phyloP scores from a whole-genome alignment of 2,113 vertebrate genomes.

The Chaenogobius annularis region DNA sequence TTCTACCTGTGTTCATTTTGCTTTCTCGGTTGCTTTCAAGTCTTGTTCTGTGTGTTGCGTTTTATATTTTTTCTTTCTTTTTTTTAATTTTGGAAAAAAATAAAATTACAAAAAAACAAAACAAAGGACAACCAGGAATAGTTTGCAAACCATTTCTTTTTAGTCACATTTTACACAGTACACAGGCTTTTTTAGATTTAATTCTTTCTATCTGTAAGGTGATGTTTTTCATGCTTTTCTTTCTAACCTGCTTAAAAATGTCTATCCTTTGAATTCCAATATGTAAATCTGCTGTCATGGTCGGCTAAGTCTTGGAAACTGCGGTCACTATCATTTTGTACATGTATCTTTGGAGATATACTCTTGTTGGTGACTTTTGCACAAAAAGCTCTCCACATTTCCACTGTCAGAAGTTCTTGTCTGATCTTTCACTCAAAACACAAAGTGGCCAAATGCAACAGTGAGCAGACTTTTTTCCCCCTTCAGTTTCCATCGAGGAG shows the following conservation, averaged over 20 bases:
- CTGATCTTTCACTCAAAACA: slow-evolving; percentile 59
- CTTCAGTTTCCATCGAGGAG: slow-evolving; percentile 48
- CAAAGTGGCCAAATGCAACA: slow-evolving; percentile 65
- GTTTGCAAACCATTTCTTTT: neutral
- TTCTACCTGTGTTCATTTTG: too few species aligned
- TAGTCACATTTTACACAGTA: neutral
- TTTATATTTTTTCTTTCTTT: too few species aligned
- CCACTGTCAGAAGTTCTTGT: slow-evolving; percentile 55
- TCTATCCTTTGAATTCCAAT: neutral
- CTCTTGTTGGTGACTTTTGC: slow-evolving; percentile 38
- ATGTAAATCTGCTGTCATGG: slow-evolving; percentile 9
- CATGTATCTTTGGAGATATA: slow-evolving; percentile 51
- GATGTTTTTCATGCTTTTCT: slow-evolving; percentile 6
- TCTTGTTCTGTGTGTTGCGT: too few species aligned
- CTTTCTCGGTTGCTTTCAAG: too few species aligned
- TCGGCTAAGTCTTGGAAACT: neutral
- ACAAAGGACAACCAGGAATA: too few species aligned
- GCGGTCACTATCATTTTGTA: slow-evolving; percentile 24
- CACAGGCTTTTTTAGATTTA: neutral
- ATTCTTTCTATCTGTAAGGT: slow-evolving; percentile 17
- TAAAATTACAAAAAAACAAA: too few species aligned
- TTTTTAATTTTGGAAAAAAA: too few species aligned
- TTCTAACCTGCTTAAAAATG: neutral
- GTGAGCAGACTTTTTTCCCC: slow-evolving; percentile 48
- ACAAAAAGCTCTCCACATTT: slow-evolving; percentile 46